Evolutionary conservation across 2,888 invertebrate genomes (phyloP), one percentile per base, ranked within the genome.

Genomic region (Tetragnatha montana): DNA sequence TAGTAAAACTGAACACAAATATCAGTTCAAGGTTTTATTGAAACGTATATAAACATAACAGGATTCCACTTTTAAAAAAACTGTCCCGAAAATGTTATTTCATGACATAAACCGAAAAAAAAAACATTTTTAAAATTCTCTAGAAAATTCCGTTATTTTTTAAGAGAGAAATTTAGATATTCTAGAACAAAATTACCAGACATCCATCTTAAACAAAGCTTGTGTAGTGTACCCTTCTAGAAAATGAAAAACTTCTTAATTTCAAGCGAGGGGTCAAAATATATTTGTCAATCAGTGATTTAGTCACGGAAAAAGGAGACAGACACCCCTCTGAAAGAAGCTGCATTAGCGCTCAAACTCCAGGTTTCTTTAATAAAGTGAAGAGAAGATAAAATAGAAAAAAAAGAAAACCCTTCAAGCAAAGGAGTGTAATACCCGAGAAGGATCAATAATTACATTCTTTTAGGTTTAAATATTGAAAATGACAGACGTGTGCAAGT

Each of bases 371-470:
- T 73, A 17, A 75, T 21, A 50, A 71, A 60, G 51, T 8, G 14
- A 49, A 19, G 6, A 21, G 51, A 21, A 76, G 60, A 1, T 12
- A 60, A 6, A 51, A 7, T 14, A 10, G 22, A 21, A 68, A 60
- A 47, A 74, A 68, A 17, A 1, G 74, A 50, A 74, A 71, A 4
- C 74, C n/a, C n/a, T n/a, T 73, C 22, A 51, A 47, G 51, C 14
- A 3, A 82, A 74, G 82, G n/a, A n/a, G n/a, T n/a, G n/a, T n/a
- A 82, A 74, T 47, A 51, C 22, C 35, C n/a, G n/a, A n/a, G 51
- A 68, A 35, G 74, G n/a, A 82, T 75, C 82, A 82, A 82, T 73
- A 82, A 82, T 82, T 82, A 50, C 35, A 50, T 82, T 82, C 82
- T 1, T 10, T n/a, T 3, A 51, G 19, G 51, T 50, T n/a, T 78